phyloP scores from a whole-genome alignment of 2,797 vertebrate species.

The Prunella strophiata region DNA sequence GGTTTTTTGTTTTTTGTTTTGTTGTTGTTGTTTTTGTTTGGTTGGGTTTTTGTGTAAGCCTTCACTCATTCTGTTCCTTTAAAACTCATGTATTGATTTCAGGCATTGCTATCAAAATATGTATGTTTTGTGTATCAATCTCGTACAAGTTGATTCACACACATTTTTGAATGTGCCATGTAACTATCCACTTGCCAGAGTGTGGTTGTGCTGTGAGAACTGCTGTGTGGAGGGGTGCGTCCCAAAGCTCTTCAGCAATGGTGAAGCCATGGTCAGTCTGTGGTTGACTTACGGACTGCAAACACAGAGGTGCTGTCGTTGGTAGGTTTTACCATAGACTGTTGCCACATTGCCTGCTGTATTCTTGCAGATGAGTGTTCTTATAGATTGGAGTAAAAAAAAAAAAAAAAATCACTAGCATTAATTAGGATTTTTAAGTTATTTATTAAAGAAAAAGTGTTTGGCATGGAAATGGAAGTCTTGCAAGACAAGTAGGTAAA shows the following conservation, averaged over 20 bases:
- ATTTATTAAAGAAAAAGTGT: neutral
- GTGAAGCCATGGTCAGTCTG: neutral
- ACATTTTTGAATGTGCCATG: fast-evolving
- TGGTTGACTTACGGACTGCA: fast-evolving
- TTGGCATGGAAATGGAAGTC: neutral
- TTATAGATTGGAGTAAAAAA: neutral
- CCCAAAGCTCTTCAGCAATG: neutral
- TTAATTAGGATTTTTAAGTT: neutral
- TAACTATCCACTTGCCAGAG: fast-evolving
- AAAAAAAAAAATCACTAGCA: neutral
- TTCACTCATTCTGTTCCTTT: neutral
- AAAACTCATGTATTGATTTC: fast-evolving
- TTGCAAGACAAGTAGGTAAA: neutral
- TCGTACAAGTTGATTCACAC: neutral
- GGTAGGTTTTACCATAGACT: neutral
- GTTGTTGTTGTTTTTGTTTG: too few relatives aligned
- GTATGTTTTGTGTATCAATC: fast-evolving
- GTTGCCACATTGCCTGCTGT: neutral
- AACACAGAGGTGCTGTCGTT: fast-evolving
- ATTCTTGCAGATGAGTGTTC: neutral
- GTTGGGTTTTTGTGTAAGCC: neutral
- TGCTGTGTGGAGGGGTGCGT: fast-evolving
- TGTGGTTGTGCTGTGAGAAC: fast-evolving
- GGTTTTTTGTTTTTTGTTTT: too few relatives aligned
- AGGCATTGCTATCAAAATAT: neutral